These are phyloP conservation scores for Ispidina picta DNA, from an alignment of 2,797 vertebrate species.

Conservation along the genomic window DNA sequence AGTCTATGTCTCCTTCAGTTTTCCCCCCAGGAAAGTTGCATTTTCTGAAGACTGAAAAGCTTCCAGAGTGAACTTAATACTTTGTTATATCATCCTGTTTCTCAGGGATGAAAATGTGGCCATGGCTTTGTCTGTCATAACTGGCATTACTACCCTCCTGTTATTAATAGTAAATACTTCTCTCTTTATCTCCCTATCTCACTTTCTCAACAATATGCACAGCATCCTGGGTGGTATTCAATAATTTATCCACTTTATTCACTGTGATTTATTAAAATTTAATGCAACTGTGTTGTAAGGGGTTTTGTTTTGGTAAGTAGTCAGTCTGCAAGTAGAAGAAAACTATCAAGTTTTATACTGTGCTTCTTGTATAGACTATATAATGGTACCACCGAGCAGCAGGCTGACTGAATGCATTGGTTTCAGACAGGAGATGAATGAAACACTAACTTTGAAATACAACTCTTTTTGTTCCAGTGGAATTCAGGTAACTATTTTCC, in stretches of 20 bases:
- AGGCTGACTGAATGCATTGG: neutral
- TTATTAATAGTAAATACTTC: neutral
- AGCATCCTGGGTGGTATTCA: neutral
- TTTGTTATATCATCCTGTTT: neutral
- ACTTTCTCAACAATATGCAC: neutral
- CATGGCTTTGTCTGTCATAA: neutral
- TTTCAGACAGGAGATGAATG: neutral
- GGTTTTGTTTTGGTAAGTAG: neutral
- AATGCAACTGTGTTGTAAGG: neutral
- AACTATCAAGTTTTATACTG: neutral
- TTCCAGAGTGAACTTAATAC: neutral
- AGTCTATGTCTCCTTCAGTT: neutral
- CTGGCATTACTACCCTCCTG: neutral
- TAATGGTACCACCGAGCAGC: neutral
- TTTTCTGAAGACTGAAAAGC: neutral
- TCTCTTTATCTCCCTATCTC: neutral
- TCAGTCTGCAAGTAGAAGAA: neutral
- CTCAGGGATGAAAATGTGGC: neutral
- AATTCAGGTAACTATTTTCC: neutral
- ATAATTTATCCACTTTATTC: slow-evolving; percentile 24
- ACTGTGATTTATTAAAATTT: slow-evolving; percentile 30
- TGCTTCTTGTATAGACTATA: neutral
- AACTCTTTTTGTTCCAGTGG: neutral
- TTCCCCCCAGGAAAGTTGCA: neutral
- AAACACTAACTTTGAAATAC: neutral